Evolutionary conservation across 2,113 vertebrate genomes (phyloP), one percentile per base, ranked within the genome.

Genomic region (Tiliqua scincoides): DNA sequence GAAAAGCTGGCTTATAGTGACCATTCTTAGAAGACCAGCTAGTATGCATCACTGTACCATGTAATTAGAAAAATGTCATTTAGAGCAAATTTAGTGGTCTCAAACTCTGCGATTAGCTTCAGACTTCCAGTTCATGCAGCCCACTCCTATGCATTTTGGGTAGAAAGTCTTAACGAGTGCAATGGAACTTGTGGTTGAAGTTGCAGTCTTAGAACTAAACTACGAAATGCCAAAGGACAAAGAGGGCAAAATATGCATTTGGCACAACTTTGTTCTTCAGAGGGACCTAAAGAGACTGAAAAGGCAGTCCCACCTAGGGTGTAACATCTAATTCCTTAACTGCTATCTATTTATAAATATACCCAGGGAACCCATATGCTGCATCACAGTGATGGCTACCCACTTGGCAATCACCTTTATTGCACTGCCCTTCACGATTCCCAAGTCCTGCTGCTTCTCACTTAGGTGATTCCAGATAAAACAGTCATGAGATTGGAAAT

Each of bases 401-500:
- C 32, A 72, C 40, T 85, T 81, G 79, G 57, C 1, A 85, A 75
- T 59, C 71, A 63, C 61, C 73, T 85, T 82, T 74, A 86, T 54
- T 82, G 71, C 23, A 30, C 30, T 35, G 40, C 67, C 20, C 59
- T 32, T 65, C 52, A 73, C 80, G 77, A 79, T 40, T 86, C 78
- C 61, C 62, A 54, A 57, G 70, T 40, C 43, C 62, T 37, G 48
- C 61, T 65, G 14, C 70, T 74, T 14, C 63, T 90, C 79, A 63
- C 65, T 62, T 81, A 37, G 2, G 11, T 88, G 79, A 90, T 78
- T 61, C 57, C 52, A 63, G 37, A 72, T 73, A 63, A 80, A 86
- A 73, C 72, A 17, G 71, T 71, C 17, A 35, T 89, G 62, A 4
- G 83, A 82, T 79, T 84, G 82, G 57, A 63, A 90, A 89, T n/a